Evolutionary conservation across 53 echinoderm and acorn worm species (phyloP).

Genomic region (Temnopleurus reevesii): DNA sequence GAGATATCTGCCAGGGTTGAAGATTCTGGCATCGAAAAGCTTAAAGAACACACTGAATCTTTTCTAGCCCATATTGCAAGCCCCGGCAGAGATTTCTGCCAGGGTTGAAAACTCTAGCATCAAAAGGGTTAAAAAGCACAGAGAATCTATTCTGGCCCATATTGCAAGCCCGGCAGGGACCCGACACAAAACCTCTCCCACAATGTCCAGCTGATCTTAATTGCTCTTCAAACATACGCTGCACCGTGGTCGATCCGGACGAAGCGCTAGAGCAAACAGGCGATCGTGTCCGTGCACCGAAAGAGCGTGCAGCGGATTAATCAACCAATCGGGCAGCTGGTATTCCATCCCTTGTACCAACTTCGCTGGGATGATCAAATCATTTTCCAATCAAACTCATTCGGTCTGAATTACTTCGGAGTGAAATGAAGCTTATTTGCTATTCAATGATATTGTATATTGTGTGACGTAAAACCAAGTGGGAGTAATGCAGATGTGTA

Average conservation of each 20-base stretch:
- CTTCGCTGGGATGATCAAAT: not conserved
- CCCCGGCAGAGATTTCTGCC: no score
- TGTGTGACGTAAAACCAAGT: no score
- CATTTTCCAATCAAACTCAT: constrained; percentile 28
- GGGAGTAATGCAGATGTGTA: no score
- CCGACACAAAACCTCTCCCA: not conserved
- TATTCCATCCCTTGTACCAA: not conserved
- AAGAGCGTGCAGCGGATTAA: not conserved
- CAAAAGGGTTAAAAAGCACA: no score
- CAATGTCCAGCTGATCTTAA: not conserved
- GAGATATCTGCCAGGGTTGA: no score
- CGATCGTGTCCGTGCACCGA: not conserved
- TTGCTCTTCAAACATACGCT: not conserved
- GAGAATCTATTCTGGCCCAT: no score
- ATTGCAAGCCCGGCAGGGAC: not conserved
- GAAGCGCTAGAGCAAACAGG: constrained; percentile 26
- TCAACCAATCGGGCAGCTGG: not conserved
- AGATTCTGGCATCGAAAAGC: no score
- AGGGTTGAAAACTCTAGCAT: no score
- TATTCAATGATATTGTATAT: no score
- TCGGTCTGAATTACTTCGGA: not conserved
- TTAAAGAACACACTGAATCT: no score
- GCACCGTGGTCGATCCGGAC: not conserved
- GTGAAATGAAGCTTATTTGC: no score
- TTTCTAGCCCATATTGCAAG: no score